phyloP scores from a whole-genome alignment of 2,888 invertebrate genomes.

The Drosophila recens region DNA sequence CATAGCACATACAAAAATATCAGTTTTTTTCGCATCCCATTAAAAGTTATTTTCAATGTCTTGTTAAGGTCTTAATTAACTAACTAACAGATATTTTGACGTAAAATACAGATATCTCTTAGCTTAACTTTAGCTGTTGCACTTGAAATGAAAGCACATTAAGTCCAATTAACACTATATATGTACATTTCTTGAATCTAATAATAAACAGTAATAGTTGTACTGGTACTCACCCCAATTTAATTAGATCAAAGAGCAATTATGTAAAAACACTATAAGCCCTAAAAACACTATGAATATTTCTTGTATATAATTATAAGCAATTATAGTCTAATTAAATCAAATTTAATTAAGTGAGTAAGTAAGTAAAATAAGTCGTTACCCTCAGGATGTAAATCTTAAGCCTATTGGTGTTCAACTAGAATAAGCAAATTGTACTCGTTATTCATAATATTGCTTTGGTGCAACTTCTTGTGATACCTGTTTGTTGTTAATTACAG shows the following conservation, averaged over 20 bases:
- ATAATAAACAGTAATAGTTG: too few species aligned
- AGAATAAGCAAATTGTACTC: conserved; percentile 10
- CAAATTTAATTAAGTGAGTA: background rate
- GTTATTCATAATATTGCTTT: background rate
- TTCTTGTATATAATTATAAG: background rate
- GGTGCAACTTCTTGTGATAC: background rate
- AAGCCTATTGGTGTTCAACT: background rate
- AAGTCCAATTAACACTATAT: too few species aligned
- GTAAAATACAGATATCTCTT: background rate
- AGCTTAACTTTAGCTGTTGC: too few species aligned
- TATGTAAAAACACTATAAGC: too few species aligned
- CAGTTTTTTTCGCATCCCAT: too few species aligned
- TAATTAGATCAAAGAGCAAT: too few species aligned
- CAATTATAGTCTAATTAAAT: background rate
- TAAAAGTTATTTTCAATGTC: too few species aligned
- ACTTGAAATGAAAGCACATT: too few species aligned
- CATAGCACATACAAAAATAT: too few species aligned
- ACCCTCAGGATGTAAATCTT: background rate
- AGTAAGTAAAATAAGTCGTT: background rate
- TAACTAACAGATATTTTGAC: background rate
- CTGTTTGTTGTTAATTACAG: conserved; percentile 83
- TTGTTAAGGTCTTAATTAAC: too few species aligned
- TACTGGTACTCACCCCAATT: too few species aligned
- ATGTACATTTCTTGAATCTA: too few species aligned
- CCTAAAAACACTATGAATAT: background rate